phyloP scores from a whole-genome alignment of 2,113 vertebrate genomes.

The Casuarius casuarius region DNA sequence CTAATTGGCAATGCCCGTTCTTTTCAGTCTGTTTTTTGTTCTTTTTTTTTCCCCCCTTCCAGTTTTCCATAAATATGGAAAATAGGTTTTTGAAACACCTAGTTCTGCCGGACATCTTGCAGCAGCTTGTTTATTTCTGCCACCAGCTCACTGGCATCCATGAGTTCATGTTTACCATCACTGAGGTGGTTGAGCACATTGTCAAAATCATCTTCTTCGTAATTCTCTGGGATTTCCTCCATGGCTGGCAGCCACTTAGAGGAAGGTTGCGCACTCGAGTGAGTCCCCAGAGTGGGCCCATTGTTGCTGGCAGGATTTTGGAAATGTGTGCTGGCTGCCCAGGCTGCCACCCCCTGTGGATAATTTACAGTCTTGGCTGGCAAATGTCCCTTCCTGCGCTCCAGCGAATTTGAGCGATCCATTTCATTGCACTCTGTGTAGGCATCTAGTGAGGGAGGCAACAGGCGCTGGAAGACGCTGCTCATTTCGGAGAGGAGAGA shows the following conservation, averaged over 20 bases:
- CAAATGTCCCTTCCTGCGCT: constrained; percentile 88
- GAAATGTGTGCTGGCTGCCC: constrained; percentile 97
- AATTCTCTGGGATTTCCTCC: constrained; percentile 99
- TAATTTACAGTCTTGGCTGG: constrained; percentile 87
- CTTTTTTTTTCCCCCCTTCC: neutral
- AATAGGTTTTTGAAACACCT: constrained; percentile 52
- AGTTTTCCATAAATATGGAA: constrained; percentile 77
- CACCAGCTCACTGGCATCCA: constrained; percentile 97
- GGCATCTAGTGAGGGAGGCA: constrained; percentile 89
- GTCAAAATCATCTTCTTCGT: constrained; percentile 97
- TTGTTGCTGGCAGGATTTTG: constrained; percentile 88
- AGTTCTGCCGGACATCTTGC: constrained; percentile 95
- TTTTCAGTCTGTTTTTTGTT: constrained; percentile 57
- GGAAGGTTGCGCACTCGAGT: constrained; percentile 84
- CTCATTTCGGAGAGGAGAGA: constrained; percentile 96
- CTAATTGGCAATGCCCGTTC: constrained; percentile 87
- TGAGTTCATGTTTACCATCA: constrained; percentile 94
- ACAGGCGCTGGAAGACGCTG: constrained; percentile 93
- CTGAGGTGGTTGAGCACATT: constrained; percentile 92
- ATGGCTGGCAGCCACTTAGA: constrained; percentile 97
- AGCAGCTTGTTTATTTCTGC: constrained; percentile 98
- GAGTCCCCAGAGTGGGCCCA: constrained; percentile 80
- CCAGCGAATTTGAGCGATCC: constrained; percentile 84
- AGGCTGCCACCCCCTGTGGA: constrained; percentile 92
- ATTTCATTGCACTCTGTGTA: constrained; percentile 83